Base-by-base conservation (phyloP, 2,888 invertebrate genomes). In the Leucozona laternaria region DNA sequence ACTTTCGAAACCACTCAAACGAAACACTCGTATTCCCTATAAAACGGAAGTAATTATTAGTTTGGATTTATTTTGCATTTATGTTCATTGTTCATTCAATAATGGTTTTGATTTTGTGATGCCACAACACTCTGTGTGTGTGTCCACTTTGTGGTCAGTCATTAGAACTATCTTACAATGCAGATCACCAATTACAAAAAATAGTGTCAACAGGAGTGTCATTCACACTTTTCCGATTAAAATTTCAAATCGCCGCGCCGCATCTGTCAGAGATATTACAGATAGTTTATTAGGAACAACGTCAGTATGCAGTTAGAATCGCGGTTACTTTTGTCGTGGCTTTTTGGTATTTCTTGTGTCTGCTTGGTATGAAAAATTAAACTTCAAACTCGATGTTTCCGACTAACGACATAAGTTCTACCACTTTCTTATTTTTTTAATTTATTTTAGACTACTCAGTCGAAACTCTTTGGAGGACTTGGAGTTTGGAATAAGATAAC, bases 401-500 rank as follows among this genome's bases (percentile, higher is more conserved):
- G 15, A 17, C 45, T 45, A 45, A 45, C 45, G n/a, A 37, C 11
- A 6, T 11, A 8, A 58, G 10, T 37, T 40, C 8, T 22, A 25
- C 1, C 2, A 15, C 22, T 15, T 34, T 15, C 17, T 31, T 31
- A 4, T 25, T 11, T 34, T 2, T 48, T 48, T 4, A 13, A 20
- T 64, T 4, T 22, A 20, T 64, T 58, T 2, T 28, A 79, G 75
- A 34, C 58, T n/a, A 45, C n/a, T 8, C 79, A 84, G 22, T 73
- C 62, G 0, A 70, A 73, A 45, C 53, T 79, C 4, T 45, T 70
- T 0, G 73, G 79, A 17, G 84, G 79, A 10, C 58, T 84, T 22
- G 84, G 80, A 2, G 64, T 37, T 22, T 84, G 79, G 79, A 80
- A 68, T 60, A 84, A 84, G 15, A 43, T 76, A 7, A 4, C 43